Evolutionary conservation across 2,797 vertebrate species (phyloP).

Genomic region (Chromobotia macracanthus): DNA sequence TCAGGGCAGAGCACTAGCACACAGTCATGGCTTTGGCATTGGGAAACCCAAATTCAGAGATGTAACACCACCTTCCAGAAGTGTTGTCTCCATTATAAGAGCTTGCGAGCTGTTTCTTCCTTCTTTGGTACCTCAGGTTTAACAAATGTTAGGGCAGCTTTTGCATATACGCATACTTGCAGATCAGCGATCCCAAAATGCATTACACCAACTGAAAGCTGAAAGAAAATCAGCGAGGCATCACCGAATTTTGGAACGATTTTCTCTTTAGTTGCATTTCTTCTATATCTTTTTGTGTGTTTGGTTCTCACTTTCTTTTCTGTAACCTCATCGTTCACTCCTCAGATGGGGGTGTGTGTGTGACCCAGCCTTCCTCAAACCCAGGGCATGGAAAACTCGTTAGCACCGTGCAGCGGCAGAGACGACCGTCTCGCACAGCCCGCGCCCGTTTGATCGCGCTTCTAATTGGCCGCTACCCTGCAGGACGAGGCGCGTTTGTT

Average conservation of each 20-base stretch:
- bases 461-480: slow-evolving; percentile 56
- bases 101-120: background rate
- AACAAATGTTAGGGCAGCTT: background rate
- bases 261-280: background rate
- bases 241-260: background rate
- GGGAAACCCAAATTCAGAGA: slow-evolving; percentile 3
- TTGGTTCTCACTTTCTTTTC: background rate
- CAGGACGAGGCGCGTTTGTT: slow-evolving; percentile 44
- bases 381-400: slow-evolving; percentile 44
- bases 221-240: too few relatives aligned
- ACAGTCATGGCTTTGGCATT: background rate
- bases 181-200: too few relatives aligned
- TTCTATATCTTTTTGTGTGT: background rate
- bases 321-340: background rate
- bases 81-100: background rate
- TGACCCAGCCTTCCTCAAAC: slow-evolving; percentile 40
- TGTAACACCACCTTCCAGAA: slow-evolving; percentile 18
- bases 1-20: background rate
- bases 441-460: slow-evolving; percentile 49
- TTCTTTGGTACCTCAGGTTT: too few relatives aligned
- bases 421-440: slow-evolving; percentile 32
- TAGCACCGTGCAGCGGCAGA: slow-evolving; percentile 39
- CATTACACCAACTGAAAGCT: too few relatives aligned
- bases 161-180: too few relatives aligned
- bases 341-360: slow-evolving; percentile 2